Evolutionary conservation across 2,888 invertebrate species (phyloP).

Genomic region (Sinopyrophorus schimmeli): DNA sequence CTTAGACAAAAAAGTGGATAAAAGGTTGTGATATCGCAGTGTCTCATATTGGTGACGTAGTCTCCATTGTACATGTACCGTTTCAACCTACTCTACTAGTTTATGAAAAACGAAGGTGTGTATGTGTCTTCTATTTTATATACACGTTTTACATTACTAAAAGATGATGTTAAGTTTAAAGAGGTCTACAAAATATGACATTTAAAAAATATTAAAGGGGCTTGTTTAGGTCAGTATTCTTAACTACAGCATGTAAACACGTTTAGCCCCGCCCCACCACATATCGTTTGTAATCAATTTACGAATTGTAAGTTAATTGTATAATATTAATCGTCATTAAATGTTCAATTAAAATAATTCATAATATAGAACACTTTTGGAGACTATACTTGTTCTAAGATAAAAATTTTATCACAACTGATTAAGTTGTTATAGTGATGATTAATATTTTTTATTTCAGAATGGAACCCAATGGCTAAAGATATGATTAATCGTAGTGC

Average conservation of each 20-base stretch:
- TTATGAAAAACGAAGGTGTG: slow-evolving; percentile 49
- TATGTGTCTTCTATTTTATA: slow-evolving; percentile 22
- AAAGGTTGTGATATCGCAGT: slow-evolving; percentile 40
- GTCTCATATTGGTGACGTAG: slow-evolving; percentile 53
- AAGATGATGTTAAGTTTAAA: too few species aligned
- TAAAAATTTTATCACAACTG: too few species aligned
- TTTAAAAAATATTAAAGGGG: slow-evolving; percentile 18
- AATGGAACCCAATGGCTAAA: slow-evolving; percentile 46
- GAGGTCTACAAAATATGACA: too few species aligned
- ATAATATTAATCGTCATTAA: not conserved
- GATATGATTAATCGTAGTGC: slow-evolving; percentile 30
- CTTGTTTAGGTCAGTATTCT: slow-evolving; percentile 16
- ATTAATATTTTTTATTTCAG: slow-evolving; percentile 37
- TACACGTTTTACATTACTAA: too few species aligned
- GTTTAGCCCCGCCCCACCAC: slow-evolving; percentile 55
- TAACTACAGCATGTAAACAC: slow-evolving; percentile 50
- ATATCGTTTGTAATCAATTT: slow-evolving; percentile 33
- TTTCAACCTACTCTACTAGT: slow-evolving; percentile 46
- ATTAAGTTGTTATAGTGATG: slow-evolving; percentile 1
- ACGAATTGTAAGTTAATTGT: not conserved
- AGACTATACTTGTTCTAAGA: too few species aligned
- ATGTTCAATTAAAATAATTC: too few species aligned
- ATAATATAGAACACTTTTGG: not conserved
- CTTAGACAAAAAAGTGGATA: slow-evolving; percentile 12
- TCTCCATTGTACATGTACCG: slow-evolving; percentile 55